Base-by-base conservation (phyloP, 2,888 invertebrate species). In the Allolobophora icterica region DNA sequence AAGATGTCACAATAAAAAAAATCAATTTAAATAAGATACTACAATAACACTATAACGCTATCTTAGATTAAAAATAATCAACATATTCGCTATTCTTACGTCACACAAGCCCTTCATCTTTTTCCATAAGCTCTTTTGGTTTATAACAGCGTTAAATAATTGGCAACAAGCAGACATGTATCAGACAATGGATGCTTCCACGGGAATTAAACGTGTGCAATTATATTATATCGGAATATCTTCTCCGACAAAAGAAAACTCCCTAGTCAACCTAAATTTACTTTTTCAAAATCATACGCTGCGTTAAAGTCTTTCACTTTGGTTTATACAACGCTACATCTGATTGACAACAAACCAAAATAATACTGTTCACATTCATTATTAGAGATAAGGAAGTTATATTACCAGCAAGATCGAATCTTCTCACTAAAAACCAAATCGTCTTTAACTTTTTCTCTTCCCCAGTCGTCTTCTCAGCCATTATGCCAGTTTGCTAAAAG, bases 361-460 rank as follows among this genome's bases (percentile, higher is more conserved):
- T 33, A 83, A 83, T 83, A 8, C 19, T 35, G 1, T 87, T 24
- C 87, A n/a, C 21, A 24, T 30, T 87, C 1, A 11, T 33, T 58
- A 2, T 71, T 11, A 30, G n/a, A 30, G 0, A 71, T 30, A 71
- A 71, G 30, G 13, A n/a, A 71, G 30, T 71, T 8, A 71, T n/a
- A 71, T n/a, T 71, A 89, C 89, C 89, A 45, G 89, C 89, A 34
- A 89, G n/a, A 89, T 89, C 89, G 33, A 30, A 42, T 42, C 89
- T 42, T 33, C 40, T 42, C 33, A 89, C 52, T 33, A 89, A 30
- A 33, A 89, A 89, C 89, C 89, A 89, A 89, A 89, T 89, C 33
- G 45, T n/a, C 89, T 89, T 89, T 38, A 89, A 21, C 38, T 89
- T 89, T 38, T 52, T 89, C 89, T 89, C 52, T 42, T 89, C 89